Evolutionary conservation across 2,113 vertebrate species (phyloP).

Genomic region (Macrotus californicus): DNA sequence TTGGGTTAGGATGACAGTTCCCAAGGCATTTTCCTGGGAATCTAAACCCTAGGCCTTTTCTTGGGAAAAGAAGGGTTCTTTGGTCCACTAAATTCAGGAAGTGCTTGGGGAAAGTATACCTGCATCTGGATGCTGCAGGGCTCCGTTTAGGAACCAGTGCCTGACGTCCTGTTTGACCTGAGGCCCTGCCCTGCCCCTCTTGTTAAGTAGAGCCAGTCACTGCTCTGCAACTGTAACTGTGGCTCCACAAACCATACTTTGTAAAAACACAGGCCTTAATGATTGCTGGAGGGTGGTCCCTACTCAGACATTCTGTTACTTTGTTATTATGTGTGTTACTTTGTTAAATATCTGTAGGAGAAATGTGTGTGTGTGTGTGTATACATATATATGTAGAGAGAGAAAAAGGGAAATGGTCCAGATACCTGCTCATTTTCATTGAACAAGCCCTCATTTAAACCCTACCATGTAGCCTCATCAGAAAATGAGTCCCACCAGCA

Average conservation of each 20-base stretch:
- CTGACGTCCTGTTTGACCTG: neutral
- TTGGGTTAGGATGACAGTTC: neutral
- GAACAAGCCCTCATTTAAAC: neutral
- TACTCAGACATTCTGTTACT: neutral
- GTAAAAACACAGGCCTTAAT: neutral
- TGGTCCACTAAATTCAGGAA: neutral
- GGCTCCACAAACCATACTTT: neutral
- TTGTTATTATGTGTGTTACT: neutral
- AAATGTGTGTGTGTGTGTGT: too few species aligned
- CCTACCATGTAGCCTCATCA: neutral
- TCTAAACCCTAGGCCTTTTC: neutral
- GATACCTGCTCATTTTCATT: slow-evolving; percentile 1
- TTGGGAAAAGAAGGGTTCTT: neutral
- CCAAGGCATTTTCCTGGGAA: neutral
- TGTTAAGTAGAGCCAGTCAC: neutral
- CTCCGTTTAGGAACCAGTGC: rapidly evolving
- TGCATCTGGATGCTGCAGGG: neutral
- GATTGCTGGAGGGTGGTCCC: neutral
- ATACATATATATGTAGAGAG: too few species aligned
- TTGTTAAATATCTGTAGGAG: neutral
- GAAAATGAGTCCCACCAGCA: neutral
- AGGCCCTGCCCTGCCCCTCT: rapidly evolving
- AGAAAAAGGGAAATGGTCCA: neutral
- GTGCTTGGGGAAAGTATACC: neutral
- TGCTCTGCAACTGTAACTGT: neutral